Evolutionary conservation across 2,888 invertebrate species (phyloP).

Genomic region (Thera obeliscata): DNA sequence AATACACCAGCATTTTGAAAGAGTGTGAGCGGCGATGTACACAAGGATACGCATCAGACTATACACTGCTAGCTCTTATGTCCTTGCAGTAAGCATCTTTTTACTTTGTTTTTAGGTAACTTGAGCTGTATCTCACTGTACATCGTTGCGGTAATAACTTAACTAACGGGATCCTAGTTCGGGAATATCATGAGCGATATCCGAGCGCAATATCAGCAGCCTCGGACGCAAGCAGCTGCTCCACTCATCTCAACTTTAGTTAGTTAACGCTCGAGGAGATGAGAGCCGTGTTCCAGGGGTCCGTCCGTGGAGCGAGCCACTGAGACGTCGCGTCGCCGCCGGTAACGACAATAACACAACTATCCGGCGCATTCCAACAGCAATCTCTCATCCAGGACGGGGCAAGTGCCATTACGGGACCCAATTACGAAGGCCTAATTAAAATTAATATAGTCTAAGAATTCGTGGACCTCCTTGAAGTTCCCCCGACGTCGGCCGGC

Average conservation of each 20-base stretch:
- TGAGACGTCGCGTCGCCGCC: not conserved
- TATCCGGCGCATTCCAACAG: constrained; percentile 32
- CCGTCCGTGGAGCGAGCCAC: too few relatives aligned
- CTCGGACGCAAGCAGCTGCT: not conserved
- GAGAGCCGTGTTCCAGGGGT: not conserved
- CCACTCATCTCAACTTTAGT: not conserved
- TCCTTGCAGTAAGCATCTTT: too few relatives aligned
- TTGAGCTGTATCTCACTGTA: too few relatives aligned
- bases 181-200: not conserved
- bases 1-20: constrained; percentile 5
- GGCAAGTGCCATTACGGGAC: constrained; percentile 38
- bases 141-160: constrained; percentile 9
- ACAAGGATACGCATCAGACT: too few relatives aligned
- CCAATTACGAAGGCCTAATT: constrained; percentile 56
- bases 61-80: too few relatives aligned
- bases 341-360: constrained; percentile 27
- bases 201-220: constrained; percentile 4
- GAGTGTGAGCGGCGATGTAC: too few relatives aligned
- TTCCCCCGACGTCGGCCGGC: constrained; percentile 5
- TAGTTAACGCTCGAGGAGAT: not conserved
- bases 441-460: constrained; percentile 52
- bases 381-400: constrained; percentile 41
- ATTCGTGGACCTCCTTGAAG: constrained; percentile 34
- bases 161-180: constrained; percentile 3
- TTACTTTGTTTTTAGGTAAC: too few relatives aligned